Evolutionary conservation across 2,888 invertebrate species (phyloP).

Genomic region (Latrodectus hesperus): DNA sequence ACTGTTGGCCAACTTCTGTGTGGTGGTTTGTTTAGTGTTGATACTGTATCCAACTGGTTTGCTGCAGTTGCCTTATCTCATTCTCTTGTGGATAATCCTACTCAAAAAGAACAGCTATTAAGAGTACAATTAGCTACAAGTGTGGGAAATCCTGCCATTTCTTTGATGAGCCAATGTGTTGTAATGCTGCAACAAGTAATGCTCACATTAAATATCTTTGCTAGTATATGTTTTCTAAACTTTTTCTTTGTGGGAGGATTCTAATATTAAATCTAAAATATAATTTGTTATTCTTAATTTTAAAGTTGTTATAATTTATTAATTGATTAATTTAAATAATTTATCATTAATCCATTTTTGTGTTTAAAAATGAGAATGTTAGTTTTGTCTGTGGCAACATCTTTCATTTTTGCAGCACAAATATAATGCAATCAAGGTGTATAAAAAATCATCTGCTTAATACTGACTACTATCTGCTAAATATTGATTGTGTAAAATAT

Average conservation of each 20-base stretch:
- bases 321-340: neutral
- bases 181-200: constrained; percentile 83
- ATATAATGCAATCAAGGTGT: too few relatives aligned
- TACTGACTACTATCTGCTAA: too few relatives aligned
- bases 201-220: too few relatives aligned
- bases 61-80: constrained; percentile 93
- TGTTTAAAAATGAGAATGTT: too few relatives aligned
- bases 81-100: constrained; percentile 86
- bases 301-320: neutral
- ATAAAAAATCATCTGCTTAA: too few relatives aligned
- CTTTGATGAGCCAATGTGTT: constrained; percentile 91
- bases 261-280: too few relatives aligned
- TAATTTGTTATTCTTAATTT: neutral
- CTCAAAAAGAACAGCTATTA: constrained; percentile 88
- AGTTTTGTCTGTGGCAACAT: too few relatives aligned
- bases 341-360: too few relatives aligned
- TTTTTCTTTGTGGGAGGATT: neutral
- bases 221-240: neutral
- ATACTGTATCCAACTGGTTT: constrained; percentile 95
- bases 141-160: constrained; percentile 88
- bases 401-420: too few relatives aligned
- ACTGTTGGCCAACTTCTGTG: constrained; percentile 90
- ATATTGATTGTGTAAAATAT: too few relatives aligned
- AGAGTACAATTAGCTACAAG: constrained; percentile 92
- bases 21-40: constrained; percentile 91